Evolutionary conservation across 2,113 vertebrate genomes (phyloP).

Genomic region (Cryptomyrus ogoouensis): DNA sequence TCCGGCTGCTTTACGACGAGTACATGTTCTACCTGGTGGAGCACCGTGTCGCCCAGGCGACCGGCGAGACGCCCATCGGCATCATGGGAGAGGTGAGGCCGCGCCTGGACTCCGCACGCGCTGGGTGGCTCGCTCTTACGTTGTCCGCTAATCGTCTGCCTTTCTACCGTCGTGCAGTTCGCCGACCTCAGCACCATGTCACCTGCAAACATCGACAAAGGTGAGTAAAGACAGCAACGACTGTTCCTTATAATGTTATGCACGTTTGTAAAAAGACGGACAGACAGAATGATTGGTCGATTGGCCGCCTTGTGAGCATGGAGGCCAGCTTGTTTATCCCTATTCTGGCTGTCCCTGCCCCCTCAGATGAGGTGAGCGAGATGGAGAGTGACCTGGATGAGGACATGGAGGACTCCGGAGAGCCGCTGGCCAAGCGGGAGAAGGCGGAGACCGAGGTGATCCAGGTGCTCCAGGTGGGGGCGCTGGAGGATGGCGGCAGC

Average conservation of each 20-base stretch:
- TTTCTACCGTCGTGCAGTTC: slow-evolving; percentile 64
- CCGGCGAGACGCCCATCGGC: slow-evolving; percentile 87
- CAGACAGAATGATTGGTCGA: background rate
- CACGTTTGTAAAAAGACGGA: background rate
- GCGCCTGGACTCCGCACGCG: background rate
- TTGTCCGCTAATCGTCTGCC: slow-evolving; percentile 26
- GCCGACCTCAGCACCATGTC: slow-evolving; percentile 81
- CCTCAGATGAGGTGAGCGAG: slow-evolving; percentile 61
- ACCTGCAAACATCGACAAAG: slow-evolving; percentile 82
- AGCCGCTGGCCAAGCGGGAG: slow-evolving; percentile 63
- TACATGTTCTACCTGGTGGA: slow-evolving; percentile 99
- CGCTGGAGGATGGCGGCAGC: slow-evolving; percentile 57
- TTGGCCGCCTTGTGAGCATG: background rate
- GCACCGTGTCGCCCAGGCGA: slow-evolving; percentile 88
- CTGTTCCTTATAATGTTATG: background rate
- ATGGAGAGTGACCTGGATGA: slow-evolving; percentile 70
- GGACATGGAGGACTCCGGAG: slow-evolving; percentile 56
- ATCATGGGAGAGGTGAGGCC: slow-evolving; percentile 91
- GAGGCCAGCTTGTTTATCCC: background rate
- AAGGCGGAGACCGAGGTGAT: slow-evolving; percentile 62
- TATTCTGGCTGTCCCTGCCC: background rate
- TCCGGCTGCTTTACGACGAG: slow-evolving; percentile 93
- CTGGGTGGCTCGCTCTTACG: background rate
- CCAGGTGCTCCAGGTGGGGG: slow-evolving; percentile 67
- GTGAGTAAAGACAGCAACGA: slow-evolving; percentile 54